Evolutionary conservation across 2,797 vertebrate species (phyloP), one percentile per base, ranked within the genome.

Genomic region (Aphelocoma californica): DNA sequence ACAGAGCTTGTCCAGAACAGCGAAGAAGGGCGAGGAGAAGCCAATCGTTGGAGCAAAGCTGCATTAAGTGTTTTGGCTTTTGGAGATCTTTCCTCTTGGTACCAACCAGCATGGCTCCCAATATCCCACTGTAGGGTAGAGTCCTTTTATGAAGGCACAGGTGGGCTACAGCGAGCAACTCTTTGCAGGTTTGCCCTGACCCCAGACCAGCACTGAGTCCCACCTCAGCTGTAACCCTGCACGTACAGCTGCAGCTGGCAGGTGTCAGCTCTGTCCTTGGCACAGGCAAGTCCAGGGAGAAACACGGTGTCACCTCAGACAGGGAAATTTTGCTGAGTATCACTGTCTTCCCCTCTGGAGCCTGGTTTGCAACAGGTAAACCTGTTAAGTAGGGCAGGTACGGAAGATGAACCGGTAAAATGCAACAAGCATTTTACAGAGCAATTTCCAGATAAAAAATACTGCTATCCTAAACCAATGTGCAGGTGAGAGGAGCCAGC

Each of bases 371-470:
- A 50, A 57, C 16, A 40, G 45, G 6, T 26, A n/a, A 64, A 60
- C 28, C 17, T 0, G 0, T 12, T 12, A 14, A 62, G 21, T 50
- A 36, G n/a, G 3, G 21, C 32, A 29, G 19, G 17, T 28, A 14
- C 14, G 19, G 38, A 64, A 69, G 32, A 47, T 7, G 17, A 81
- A 60, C 9, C 20, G 32, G 28, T 21, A 26, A 81, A 89, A 53
- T 4, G 10, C 79, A 81, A 53, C 26, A 61, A 29, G 29, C 19
- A 9, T 53, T 78, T 93, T n/a, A 61, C 14, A 67, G 44, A 73
- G 18, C 13, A 18, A 40, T 20, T 73, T 83, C 36, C 56, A 80
- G 54, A 47, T 19, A n/a, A 25, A 65, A 82, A 87, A 34, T 29
- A 21, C 23, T 17, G 50, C 47, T 40, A 11, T 34, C 19, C 53